Percentiles rank a stretch among this genome's conserved stretches.
These are phyloP conservation scores for Castor canadensis DNA, from an alignment of 2,113 vertebrate species.

Conservation along the genomic window DNA sequence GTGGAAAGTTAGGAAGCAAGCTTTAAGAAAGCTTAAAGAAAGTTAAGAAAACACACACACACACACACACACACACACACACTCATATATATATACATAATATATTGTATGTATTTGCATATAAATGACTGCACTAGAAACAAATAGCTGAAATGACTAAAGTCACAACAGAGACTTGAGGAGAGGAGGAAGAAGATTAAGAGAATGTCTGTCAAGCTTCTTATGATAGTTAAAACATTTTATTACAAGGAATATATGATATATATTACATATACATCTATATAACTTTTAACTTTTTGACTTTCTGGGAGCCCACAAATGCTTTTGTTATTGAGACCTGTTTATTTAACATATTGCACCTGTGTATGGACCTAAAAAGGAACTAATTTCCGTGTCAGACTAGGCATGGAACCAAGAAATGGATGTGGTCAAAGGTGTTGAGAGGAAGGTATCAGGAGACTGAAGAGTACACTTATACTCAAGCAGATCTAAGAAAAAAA, in stretches of 20 bases:
- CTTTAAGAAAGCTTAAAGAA: not conserved
- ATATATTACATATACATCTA: not conserved
- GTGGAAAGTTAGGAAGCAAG: not conserved
- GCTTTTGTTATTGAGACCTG: not conserved
- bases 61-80: not conserved
- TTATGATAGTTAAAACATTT: not conserved
- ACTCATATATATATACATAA: not conserved
- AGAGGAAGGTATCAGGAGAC: not conserved
- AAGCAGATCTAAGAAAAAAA: not conserved
- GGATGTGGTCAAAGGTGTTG: rapidly evolving
- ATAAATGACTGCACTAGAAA: not conserved
- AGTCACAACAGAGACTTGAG: not conserved
- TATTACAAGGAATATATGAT: no score
- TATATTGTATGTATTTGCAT: not conserved
- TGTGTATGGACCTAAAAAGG: not conserved
- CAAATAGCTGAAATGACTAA: not conserved
- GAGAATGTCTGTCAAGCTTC: rapidly evolving
- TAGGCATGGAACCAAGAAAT: not conserved
- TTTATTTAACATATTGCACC: not conserved
- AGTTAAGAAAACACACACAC: no score
- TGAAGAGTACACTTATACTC: rapidly evolving
- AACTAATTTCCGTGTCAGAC: rapidly evolving
- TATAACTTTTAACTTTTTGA: not conserved
- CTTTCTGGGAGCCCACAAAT: not conserved
- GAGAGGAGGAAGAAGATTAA: not conserved